Evolutionary conservation across 2,888 invertebrate genomes (phyloP), one percentile per base, ranked within the genome.

Genomic region (Hemicrepidius hirtus): DNA sequence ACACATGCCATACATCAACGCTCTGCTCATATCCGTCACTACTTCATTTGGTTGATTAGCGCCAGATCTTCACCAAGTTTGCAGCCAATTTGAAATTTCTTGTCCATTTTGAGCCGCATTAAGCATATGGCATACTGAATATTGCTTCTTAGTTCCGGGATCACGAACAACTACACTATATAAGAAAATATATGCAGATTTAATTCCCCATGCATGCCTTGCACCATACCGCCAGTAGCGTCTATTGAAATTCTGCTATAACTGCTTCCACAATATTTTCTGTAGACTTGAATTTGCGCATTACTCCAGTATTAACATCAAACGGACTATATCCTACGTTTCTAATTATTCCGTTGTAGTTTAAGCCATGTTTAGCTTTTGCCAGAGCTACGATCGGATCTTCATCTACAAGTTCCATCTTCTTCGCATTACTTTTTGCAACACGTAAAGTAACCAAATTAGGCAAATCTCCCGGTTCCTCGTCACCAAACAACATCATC

Each of bases 1-100:
- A 65, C 57, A 70, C 49, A 64, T 9, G 70, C n/a, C 65, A 28
- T 70, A 65, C 13, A 65, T 64, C 16, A 70, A n/a, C n/a, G n/a
- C n/a, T n/a, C n/a, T n/a, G n/a, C n/a, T n/a, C n/a, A n/a, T n/a
- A n/a, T n/a, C n/a, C n/a, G n/a, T n/a, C n/a, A n/a, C n/a, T n/a
- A n/a, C n/a, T n/a, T n/a, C n/a, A n/a, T n/a, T n/a, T n/a, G n/a
- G n/a, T n/a, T n/a, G n/a, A n/a, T n/a, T n/a, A n/a, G n/a, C n/a
- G n/a, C n/a, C n/a, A n/a, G n/a, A 28, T 13, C n/a, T n/a, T n/a
- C 24, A 12, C 70, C 64, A 65, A 3, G 28, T 55, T 13, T 21
- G 41, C 20, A 70, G 28, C 70, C 64, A 70, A 35, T 28, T 16
- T 12, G 9, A n/a, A 44, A 70, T 70, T 10, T 13, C 49, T 24